Evolutionary conservation across 2,888 invertebrate species (phyloP).

Genomic region (Nudaria mundana): DNA sequence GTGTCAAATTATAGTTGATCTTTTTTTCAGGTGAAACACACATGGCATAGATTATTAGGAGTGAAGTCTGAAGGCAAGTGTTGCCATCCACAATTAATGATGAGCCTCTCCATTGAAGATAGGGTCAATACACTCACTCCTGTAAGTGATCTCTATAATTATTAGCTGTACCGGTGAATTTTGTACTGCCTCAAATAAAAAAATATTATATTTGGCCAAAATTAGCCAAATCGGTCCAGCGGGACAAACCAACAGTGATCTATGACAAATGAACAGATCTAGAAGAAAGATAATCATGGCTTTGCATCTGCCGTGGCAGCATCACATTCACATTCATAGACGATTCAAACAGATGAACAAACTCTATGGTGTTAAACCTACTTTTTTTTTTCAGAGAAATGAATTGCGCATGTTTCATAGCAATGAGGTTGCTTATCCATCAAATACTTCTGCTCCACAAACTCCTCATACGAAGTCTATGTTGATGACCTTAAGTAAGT

Average conservation of each 20-base stretch:
- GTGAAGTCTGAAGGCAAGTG: slow-evolving; percentile 79
- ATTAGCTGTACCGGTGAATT: too few species aligned
- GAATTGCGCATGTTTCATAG: slow-evolving; percentile 70
- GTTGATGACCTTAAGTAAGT: slow-evolving; percentile 58
- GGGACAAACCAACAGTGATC: too few species aligned
- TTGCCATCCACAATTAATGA: slow-evolving; percentile 82
- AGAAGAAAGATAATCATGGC: too few species aligned
- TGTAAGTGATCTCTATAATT: slow-evolving; percentile 37
- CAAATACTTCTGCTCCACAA: slow-evolving; percentile 26
- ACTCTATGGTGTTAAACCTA: too few species aligned
- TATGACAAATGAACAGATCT: too few species aligned
- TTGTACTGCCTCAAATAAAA: too few species aligned
- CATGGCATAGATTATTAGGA: slow-evolving; percentile 84
- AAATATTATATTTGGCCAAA: too few species aligned
- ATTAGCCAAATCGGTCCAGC: too few species aligned
- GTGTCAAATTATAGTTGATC: too few species aligned
- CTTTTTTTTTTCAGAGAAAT: slow-evolving; percentile 55
- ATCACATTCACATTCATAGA: too few species aligned
- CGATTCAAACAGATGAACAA: too few species aligned
- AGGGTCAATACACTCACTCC: slow-evolving; percentile 69
- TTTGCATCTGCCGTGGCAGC: too few species aligned
- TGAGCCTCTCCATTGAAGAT: slow-evolving; percentile 82
- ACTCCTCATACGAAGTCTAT: slow-evolving; percentile 43
- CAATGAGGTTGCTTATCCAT: slow-evolving; percentile 62
- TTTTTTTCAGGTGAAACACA: slow-evolving; percentile 64